These are phyloP conservation scores for Dilophus febrilis DNA, from an alignment of 2,888 invertebrate genomes.

Conservation along the genomic window DNA sequence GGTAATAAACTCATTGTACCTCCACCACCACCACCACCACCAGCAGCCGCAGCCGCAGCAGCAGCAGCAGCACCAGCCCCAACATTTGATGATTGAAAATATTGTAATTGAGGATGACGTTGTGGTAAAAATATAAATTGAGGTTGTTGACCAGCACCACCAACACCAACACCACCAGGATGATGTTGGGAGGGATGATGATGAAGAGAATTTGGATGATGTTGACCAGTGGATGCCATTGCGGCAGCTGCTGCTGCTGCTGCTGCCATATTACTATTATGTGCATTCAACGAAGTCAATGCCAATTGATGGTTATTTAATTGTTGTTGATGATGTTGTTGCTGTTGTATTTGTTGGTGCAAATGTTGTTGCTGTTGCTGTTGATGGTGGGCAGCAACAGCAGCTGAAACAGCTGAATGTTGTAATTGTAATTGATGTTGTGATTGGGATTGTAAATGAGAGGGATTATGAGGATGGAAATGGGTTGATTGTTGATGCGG, in stretches of 20 bases:
- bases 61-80: not conserved
- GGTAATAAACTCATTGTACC: not conserved
- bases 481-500: too few species aligned
- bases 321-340: conserved; percentile 6
- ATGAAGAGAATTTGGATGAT: not conserved
- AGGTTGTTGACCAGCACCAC: not conserved
- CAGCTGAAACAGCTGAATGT: conserved; percentile 18
- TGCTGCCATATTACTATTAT: conserved; percentile 2
- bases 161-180: too few species aligned
- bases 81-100: not conserved
- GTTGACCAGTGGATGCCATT: conserved; percentile 2
- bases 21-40: not conserved
- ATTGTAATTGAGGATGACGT: not conserved
- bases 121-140: not conserved
- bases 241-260: conserved; percentile 5
- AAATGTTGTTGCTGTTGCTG: conserved; percentile 3
- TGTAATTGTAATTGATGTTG: conserved; percentile 18
- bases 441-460: conserved; percentile 18
- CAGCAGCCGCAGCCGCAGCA: not conserved
- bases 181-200: too few species aligned
- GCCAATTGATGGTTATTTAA: conserved; percentile 3
- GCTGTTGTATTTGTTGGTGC: conserved; percentile 5
- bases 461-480: too few species aligned
- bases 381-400: conserved; percentile 17
- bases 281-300: not conserved